phyloP scores from a whole-genome alignment of 1,140 invertebrate species.

The Drosophila asahinai region DNA sequence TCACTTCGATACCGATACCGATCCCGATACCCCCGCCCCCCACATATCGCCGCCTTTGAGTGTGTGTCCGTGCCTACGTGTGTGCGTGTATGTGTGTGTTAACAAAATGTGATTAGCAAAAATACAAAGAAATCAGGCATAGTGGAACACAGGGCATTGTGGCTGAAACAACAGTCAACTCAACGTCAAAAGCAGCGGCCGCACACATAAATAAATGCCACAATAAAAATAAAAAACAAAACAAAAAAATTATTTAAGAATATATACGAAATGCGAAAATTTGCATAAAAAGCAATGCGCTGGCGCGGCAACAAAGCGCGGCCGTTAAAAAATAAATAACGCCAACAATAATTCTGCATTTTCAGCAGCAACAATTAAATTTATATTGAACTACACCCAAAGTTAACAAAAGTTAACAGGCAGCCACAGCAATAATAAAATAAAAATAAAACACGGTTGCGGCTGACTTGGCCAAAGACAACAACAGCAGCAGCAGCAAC shows the following conservation, averaged over 20 bases:
- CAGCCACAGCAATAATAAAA: slow-evolving; percentile 25
- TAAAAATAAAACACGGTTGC: slow-evolving; percentile 40
- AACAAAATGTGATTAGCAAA: slow-evolving; percentile 84
- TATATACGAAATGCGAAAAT: slow-evolving; percentile 54
- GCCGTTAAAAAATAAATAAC: slow-evolving; percentile 57
- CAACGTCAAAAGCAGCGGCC: slow-evolving; percentile 32
- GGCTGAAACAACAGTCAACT: slow-evolving; percentile 58
- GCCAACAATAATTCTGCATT: slow-evolving; percentile 63
- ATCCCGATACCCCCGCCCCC: slow-evolving; percentile 11
- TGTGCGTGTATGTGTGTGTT: slow-evolving; percentile 59
- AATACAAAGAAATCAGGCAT: slow-evolving; percentile 80
- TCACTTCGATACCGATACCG: slow-evolving; percentile 28
- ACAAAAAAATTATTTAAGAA: slow-evolving; percentile 28
- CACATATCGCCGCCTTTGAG: slow-evolving; percentile 12
- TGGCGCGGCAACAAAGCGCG: slow-evolving; percentile 59
- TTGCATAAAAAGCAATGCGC: slow-evolving; percentile 54
- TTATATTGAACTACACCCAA: slow-evolving; percentile 77
- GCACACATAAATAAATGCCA: slow-evolving; percentile 40
- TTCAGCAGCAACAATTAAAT: slow-evolving; percentile 68
- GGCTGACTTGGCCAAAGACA: slow-evolving; percentile 70
- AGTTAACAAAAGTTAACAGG: slow-evolving; percentile 46
- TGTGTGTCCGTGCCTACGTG: slow-evolving; percentile 36
- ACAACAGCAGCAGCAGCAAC: slow-evolving; percentile 32
- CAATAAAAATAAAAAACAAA: slow-evolving; percentile 46
- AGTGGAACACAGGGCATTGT: slow-evolving; percentile 55